Evolutionary conservation across 2,888 invertebrate genomes (phyloP).

Genomic region (Marasmarcha lunaedactyla): DNA sequence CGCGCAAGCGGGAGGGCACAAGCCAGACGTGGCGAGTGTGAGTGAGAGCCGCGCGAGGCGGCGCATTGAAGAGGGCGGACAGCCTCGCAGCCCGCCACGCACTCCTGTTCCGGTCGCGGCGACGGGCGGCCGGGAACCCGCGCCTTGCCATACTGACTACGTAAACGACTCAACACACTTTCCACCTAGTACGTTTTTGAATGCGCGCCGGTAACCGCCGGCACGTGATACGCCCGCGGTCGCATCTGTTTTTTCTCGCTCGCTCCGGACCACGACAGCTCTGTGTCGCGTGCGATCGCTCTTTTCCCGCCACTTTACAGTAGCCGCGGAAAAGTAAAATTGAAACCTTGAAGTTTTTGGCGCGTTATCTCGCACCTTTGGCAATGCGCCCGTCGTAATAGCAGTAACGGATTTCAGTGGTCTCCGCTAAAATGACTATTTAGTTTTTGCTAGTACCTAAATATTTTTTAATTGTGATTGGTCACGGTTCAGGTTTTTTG

Average conservation of each 20-base stretch:
- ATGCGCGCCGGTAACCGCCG: constrained; percentile 62
- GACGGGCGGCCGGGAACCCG: constrained; percentile 67
- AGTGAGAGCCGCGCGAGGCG: constrained; percentile 63
- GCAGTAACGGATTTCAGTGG: constrained; percentile 29
- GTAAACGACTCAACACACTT: constrained; percentile 46
- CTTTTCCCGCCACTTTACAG: constrained; percentile 51
- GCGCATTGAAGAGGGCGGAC: constrained; percentile 70
- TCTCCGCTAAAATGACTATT: constrained; percentile 35
- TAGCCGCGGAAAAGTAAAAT: constrained; percentile 33
- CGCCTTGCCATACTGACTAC: constrained; percentile 56
- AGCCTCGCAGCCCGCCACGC: constrained; percentile 60
- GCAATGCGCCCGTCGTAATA: constrained; percentile 18
- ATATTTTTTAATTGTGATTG: constrained; percentile 40
- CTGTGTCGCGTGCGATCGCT: constrained; percentile 55
- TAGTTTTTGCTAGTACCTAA: constrained; percentile 42
- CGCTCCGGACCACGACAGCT: constrained; percentile 51
- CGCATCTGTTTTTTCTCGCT: constrained; percentile 58
- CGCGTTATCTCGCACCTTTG: constrained; percentile 46
- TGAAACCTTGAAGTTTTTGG: constrained; percentile 48
- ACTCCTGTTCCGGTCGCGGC: constrained; percentile 69
- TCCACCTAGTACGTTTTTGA: constrained; percentile 57
- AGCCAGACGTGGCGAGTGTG: constrained; percentile 25
- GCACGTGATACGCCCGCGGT: constrained; percentile 60
- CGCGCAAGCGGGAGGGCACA: constrained; percentile 38
- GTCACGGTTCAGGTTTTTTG: constrained; percentile 24